These are phyloP conservation scores for Aulostomus chinensis DNA, from an alignment of 2,797 vertebrate genomes.

Conservation along the genomic window DNA sequence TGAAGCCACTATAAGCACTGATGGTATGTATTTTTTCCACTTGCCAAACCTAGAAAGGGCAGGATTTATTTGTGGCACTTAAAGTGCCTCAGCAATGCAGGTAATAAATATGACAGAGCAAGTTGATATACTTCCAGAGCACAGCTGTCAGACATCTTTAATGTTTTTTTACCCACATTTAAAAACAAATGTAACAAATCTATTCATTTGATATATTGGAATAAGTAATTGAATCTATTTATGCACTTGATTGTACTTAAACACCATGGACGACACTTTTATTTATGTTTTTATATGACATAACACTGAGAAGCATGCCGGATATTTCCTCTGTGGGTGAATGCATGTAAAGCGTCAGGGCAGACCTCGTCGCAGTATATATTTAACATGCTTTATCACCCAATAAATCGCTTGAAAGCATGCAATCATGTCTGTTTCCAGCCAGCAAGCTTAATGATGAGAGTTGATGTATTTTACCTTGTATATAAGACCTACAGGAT, in stretches of 20 bases:
- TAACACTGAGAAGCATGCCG: too few species aligned
- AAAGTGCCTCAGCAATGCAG: constrained; percentile 76
- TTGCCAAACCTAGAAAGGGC: constrained; percentile 76
- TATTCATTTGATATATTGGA: constrained; percentile 63
- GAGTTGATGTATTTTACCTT: too few species aligned
- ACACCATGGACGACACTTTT: constrained; percentile 24
- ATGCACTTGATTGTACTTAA: constrained; percentile 41
- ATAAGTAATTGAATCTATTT: constrained; percentile 57
- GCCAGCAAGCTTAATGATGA: too few species aligned
- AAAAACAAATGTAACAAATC: constrained; percentile 71
- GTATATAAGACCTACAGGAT: too few species aligned
- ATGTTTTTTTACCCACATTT: constrained; percentile 61
- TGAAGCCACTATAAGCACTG: constrained; percentile 39
- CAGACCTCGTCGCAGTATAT: too few species aligned
- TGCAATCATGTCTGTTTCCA: too few species aligned
- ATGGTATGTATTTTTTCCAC: constrained; percentile 41
- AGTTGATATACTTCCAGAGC: constrained; percentile 72
- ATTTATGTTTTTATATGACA: constrained; percentile 31
- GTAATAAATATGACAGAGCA: constrained; percentile 75
- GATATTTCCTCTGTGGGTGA: too few species aligned
- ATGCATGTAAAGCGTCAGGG: too few species aligned
- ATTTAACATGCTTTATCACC: too few species aligned
- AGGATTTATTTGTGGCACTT: constrained; percentile 76
- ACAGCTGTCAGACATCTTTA: constrained; percentile 75
- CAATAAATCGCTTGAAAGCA: too few species aligned